Percentiles rank a stretch among this genome's conserved stretches.
phyloP scores from a whole-genome alignment of 2,797 vertebrate species.

The Cephalopachus bancanus region DNA sequence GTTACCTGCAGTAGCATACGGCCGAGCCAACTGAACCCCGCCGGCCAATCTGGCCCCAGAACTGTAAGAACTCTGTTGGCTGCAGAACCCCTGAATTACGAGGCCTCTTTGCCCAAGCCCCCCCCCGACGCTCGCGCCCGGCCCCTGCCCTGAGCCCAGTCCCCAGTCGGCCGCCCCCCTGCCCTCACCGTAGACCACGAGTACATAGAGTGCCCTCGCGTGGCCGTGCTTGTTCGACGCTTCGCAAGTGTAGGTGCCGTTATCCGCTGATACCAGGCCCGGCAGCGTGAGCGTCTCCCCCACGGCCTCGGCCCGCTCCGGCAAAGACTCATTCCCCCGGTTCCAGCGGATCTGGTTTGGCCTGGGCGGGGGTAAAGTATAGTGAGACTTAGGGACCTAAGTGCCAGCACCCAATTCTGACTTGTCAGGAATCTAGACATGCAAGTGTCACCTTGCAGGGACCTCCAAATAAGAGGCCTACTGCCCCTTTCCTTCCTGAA shows the following conservation, averaged over 20 bases:
- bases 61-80: background rate
- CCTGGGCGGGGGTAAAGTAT: slow-evolving; percentile 82
- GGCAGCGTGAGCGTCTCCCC: slow-evolving; percentile 93
- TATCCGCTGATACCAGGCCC: slow-evolving; percentile 94
- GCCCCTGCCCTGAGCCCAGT: background rate
- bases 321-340: slow-evolving; percentile 94
- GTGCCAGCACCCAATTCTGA: background rate
- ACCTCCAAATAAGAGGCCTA: slow-evolving; percentile 7
- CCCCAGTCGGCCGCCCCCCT: background rate
- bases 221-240: slow-evolving; percentile 95
- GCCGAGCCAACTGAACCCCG: background rate
- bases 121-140: slow-evolving; percentile 70
- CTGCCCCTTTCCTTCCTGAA: background rate
- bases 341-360: slow-evolving; percentile 94
- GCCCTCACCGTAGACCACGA: slow-evolving; percentile 95
- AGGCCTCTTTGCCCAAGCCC: background rate
- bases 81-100: background rate
- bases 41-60: background rate
- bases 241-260: slow-evolving; percentile 95
- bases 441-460: background rate
- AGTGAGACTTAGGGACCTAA: background rate
- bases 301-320: slow-evolving; percentile 92
- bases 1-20: background rate
- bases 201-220: slow-evolving; percentile 94
- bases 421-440: background rate